Percentiles rank a stretch among this genome's conserved stretches.
These are phyloP conservation scores for Etheostoma nigrum DNA, from an alignment of 2,797 vertebrate species.

Conservation along the genomic window DNA sequence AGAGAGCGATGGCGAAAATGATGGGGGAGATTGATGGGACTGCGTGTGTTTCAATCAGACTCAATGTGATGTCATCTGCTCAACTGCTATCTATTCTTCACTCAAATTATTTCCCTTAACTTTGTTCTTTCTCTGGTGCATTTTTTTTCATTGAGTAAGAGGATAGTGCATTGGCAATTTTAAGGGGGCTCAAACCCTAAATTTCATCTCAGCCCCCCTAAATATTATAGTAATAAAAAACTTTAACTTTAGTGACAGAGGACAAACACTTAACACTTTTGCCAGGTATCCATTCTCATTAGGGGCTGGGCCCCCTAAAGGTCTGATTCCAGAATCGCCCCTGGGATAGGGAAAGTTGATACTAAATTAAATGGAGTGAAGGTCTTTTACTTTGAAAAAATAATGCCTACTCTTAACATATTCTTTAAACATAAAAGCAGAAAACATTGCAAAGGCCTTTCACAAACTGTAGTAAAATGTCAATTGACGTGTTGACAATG, in stretches of 20 bases:
- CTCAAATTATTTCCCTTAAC: slow-evolving; percentile 24
- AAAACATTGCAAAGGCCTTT: background rate
- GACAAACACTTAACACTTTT: too few species aligned
- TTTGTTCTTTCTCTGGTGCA: slow-evolving; percentile 1
- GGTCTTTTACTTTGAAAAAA: slow-evolving; percentile 17
- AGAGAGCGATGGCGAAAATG: slow-evolving; percentile 60
- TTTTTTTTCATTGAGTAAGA: slow-evolving; percentile 25
- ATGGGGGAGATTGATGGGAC: slow-evolving; percentile 67
- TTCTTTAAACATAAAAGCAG: background rate
- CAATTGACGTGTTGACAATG: slow-evolving; percentile 1
- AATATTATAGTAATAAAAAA: too few species aligned
- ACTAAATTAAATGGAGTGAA: background rate
- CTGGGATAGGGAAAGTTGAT: background rate
- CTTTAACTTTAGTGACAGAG: too few species aligned
- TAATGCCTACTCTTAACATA: background rate
- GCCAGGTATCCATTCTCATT: too few species aligned
- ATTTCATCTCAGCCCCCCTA: too few species aligned
- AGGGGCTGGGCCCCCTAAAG: too few species aligned
- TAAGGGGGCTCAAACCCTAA: too few species aligned
- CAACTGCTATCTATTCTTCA: slow-evolving; percentile 47
- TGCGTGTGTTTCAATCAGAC: slow-evolving; percentile 55
- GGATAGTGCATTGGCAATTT: too few species aligned
- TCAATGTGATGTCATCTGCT: slow-evolving; percentile 55
- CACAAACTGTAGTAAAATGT: slow-evolving; percentile 2
- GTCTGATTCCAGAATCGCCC: too few species aligned